Evolutionary conservation across 1,140 invertebrate genomes (phyloP).

Genomic region (Drosophila rufa): DNA sequence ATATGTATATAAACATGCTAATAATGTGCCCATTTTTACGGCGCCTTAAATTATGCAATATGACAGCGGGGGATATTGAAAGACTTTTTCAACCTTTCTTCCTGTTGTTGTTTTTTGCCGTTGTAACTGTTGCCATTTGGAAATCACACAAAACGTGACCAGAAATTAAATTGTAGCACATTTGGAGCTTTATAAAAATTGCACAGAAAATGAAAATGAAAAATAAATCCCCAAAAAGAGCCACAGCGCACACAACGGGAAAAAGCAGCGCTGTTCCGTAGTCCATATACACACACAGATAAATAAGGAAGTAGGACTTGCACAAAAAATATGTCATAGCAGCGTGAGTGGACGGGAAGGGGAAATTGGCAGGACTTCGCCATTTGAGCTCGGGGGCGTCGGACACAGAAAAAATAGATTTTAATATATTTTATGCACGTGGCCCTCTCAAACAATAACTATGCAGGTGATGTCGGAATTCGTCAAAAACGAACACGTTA

Average conservation of each 20-base stretch:
- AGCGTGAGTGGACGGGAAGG: slow-evolving; percentile 7
- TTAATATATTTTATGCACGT: slow-evolving; percentile 73
- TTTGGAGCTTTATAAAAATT: slow-evolving; percentile 72
- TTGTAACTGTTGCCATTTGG: slow-evolving; percentile 64
- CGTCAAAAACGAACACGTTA: slow-evolving; percentile 65
- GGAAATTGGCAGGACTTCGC: slow-evolving; percentile 29
- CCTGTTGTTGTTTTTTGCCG: slow-evolving; percentile 16
- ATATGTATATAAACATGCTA: slow-evolving; percentile 22
- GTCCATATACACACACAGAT: slow-evolving; percentile 9
- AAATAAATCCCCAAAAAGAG: slow-evolving; percentile 70
- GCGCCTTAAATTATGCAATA: slow-evolving; percentile 47
- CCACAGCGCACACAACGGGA: slow-evolving; percentile 36
- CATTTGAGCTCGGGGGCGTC: slow-evolving; percentile 3
- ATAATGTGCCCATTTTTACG: slow-evolving; percentile 34
- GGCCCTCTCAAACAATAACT: slow-evolving; percentile 52
- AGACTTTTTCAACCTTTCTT: slow-evolving; percentile 33
- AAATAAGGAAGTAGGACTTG: slow-evolving; percentile 32
- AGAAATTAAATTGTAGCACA: slow-evolving; percentile 75
- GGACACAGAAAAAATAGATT: slow-evolving; percentile 46
- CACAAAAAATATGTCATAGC: slow-evolving; percentile 39
- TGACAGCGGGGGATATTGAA: slow-evolving; percentile 48
- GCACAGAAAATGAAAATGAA: slow-evolving; percentile 77
- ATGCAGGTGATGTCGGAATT: slow-evolving; percentile 72
- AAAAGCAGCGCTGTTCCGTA: slow-evolving; percentile 14
- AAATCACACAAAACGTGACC: slow-evolving; percentile 78